phyloP scores from a whole-genome alignment of 2,113 vertebrate genomes.

The Tychaedon coryphoeus region DNA sequence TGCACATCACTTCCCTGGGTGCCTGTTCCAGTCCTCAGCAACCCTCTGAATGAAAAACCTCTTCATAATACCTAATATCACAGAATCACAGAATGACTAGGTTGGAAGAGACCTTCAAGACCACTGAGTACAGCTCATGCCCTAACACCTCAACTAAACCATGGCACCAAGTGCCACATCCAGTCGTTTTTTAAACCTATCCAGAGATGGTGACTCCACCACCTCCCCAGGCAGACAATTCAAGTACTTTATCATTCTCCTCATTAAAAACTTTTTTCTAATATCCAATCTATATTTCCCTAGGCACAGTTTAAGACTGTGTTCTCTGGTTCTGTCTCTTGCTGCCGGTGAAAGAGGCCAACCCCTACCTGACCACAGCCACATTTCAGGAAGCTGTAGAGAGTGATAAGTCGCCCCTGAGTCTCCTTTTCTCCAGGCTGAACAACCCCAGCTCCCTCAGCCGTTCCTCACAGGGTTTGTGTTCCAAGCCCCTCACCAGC shows the following conservation, averaged over 20 bases:
- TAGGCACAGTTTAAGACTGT: fast-evolving
- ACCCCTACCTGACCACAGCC: background rate
- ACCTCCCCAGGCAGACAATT: fast-evolving
- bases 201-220: background rate
- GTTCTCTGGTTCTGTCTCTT: background rate
- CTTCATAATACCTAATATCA: background rate
- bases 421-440: background rate
- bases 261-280: background rate
- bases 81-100: too few relatives aligned
- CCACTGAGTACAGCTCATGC: background rate
- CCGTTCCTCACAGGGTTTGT: fast-evolving
- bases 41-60: background rate
- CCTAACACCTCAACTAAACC: background rate
- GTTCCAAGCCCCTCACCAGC: background rate
- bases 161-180: fast-evolving
- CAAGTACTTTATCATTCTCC: background rate
- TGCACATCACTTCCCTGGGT: too few relatives aligned
- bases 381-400: background rate
- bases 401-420: background rate
- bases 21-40: fast-evolving
- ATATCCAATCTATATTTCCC: background rate
- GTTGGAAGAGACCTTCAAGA: background rate
- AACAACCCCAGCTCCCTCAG: background rate
- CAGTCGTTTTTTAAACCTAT: background rate
- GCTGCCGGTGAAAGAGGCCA: background rate